Conservation (phyloP, 2,888 invertebrate genomes). For the Drosophila leonis region DNA sequence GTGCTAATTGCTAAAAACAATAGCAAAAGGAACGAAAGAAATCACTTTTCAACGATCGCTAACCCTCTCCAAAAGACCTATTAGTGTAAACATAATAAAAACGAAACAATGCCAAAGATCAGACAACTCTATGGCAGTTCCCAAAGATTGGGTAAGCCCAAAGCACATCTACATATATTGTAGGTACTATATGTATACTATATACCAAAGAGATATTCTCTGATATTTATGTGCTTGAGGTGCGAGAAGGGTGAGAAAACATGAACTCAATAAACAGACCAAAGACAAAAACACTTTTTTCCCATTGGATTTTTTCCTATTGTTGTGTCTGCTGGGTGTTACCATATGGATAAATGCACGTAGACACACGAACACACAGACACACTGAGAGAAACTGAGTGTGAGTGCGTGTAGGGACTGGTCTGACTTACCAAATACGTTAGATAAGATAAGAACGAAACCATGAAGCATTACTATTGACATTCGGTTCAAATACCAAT, state of each 20-base stretch:
- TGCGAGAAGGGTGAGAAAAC: background rate
- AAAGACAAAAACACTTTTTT: slow-evolving; percentile 29
- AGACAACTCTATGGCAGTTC: slow-evolving; percentile 39
- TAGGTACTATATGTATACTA: background rate
- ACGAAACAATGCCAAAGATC: slow-evolving; percentile 30
- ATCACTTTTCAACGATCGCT: slow-evolving; percentile 55
- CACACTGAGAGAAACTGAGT: background rate
- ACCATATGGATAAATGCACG: slow-evolving; percentile 32
- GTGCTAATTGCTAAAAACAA: slow-evolving; percentile 70
- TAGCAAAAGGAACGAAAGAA: slow-evolving; percentile 5
- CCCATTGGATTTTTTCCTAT: slow-evolving; percentile 14
- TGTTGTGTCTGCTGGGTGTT: slow-evolving; percentile 4
- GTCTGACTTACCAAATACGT: slow-evolving; percentile 32
- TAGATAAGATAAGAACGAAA: slow-evolving; percentile 55
- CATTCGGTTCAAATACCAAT: slow-evolving; percentile 49
- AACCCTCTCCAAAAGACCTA: slow-evolving; percentile 3
- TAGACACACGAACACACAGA: background rate
- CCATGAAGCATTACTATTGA: slow-evolving; percentile 49
- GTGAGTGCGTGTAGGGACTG: slow-evolving; percentile 17
- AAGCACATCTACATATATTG: slow-evolving; percentile 3
- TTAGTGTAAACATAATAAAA: slow-evolving; percentile 71
- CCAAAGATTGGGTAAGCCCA: slow-evolving; percentile 45
- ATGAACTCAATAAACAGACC: slow-evolving; percentile 49
- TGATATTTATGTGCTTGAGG: slow-evolving; percentile 21
- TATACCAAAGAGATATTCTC: slow-evolving; percentile 11